Percentiles rank a stretch among this genome's conserved stretches.
Conservation (phyloP, 2,888 invertebrate genomes). For the Acanthosepion pharaonis region DNA sequence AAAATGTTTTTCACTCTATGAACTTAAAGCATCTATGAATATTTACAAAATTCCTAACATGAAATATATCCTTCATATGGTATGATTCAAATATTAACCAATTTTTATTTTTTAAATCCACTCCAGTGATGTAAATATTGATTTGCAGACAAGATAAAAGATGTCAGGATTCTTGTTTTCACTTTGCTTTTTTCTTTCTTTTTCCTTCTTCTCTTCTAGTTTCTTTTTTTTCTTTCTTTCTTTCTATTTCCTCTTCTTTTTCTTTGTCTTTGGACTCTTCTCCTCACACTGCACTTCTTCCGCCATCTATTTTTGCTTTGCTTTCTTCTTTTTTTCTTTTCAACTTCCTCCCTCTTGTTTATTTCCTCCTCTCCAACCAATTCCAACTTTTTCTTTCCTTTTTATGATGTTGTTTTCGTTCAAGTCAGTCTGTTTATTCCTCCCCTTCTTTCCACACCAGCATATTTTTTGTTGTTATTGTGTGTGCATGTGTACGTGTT, state of each 20-base stretch:
- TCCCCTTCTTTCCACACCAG: not conserved
- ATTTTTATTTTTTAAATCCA: too few species aligned
- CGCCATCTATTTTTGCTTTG: not conserved
- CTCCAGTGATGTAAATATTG: too few species aligned
- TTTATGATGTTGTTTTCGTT: not conserved
- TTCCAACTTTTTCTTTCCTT: not conserved
- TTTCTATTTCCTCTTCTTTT: not conserved
- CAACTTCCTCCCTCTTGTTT: not conserved
- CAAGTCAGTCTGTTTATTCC: not conserved
- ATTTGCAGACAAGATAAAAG: too few species aligned
- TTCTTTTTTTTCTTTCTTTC: not conserved
- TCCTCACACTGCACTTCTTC: not conserved
- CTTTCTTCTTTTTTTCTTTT: not conserved
- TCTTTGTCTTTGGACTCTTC: not conserved
- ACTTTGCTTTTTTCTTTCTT: not conserved
- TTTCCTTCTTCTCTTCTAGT: not conserved
- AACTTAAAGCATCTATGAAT: too few species aligned
- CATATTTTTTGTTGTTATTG: not conserved
- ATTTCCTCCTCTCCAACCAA: not conserved
- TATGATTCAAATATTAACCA: too few species aligned
- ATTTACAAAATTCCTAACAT: too few species aligned
- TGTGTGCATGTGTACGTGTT: too few species aligned
- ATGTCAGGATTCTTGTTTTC: too few species aligned
- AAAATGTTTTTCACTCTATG: too few species aligned
- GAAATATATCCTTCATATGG: too few species aligned